Evolutionary conservation across 1,140 invertebrate species (phyloP).

Genomic region (Popillia japonica): DNA sequence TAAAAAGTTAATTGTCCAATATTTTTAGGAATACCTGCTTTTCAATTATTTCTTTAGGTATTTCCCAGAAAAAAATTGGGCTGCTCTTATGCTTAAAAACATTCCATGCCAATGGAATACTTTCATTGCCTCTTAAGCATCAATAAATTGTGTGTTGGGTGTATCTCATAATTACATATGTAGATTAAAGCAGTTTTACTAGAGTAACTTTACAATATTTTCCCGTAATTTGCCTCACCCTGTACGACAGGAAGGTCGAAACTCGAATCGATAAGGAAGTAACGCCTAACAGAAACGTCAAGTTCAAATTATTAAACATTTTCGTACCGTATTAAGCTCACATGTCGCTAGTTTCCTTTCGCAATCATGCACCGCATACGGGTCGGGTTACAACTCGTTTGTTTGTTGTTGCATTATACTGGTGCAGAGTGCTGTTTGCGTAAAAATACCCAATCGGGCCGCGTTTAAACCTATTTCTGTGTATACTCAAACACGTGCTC

Average conservation of each 20-base stretch:
- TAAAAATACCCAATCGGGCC: constrained; percentile 18
- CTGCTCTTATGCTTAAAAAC: no score
- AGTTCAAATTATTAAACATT: constrained; percentile 26
- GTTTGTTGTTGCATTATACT: constrained; percentile 8
- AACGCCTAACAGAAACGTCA: not conserved
- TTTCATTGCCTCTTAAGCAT: no score
- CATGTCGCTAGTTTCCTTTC: not conserved
- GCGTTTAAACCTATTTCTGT: constrained; percentile 20
- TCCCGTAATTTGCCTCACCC: no score
- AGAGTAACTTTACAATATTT: no score
- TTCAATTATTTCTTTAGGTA: no score
- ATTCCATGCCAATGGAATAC: no score
- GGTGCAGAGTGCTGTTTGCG: not conserved
- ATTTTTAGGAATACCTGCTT: no score
- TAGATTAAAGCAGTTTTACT: no score
- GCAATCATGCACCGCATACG: not conserved
- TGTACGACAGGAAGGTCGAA: not conserved
- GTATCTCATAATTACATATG: no score
- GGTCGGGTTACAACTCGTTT: not conserved
- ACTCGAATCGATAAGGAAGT: constrained; percentile 19
- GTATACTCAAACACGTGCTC: constrained; percentile 12
- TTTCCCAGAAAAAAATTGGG: no score
- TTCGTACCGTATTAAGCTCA: not conserved
- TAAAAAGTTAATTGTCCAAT: no score
- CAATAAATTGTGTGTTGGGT: no score